Evolutionary conservation across 2,113 vertebrate species (phyloP).

Genomic region (Bos taurus): DNA sequence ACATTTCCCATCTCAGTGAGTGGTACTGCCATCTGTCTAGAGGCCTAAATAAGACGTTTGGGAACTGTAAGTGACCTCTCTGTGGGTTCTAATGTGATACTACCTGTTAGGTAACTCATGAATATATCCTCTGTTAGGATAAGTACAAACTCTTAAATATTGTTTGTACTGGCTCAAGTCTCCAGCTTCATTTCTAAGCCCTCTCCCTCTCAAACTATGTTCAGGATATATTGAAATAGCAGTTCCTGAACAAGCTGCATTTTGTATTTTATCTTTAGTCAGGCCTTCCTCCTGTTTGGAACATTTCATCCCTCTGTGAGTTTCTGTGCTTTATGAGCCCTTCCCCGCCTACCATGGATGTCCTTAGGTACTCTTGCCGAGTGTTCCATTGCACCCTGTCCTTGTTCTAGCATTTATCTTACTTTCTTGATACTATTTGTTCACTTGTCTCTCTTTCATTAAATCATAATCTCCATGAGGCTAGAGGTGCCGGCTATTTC

Average conservation of each 20-base stretch:
- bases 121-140: neutral
- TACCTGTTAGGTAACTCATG: neutral
- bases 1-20: neutral
- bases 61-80: neutral
- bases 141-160: neutral
- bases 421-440: neutral
- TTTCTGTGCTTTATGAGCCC: neutral
- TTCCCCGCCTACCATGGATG: neutral
- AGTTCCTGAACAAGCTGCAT: neutral
- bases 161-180: neutral
- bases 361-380: neutral
- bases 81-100: neutral
- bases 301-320: neutral
- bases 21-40: neutral
- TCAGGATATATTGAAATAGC: neutral
- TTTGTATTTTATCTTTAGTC: neutral
- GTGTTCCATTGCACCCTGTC: neutral
- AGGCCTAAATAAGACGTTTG: neutral
- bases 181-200: neutral
- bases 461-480: neutral
- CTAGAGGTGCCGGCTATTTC: neutral
- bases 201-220: neutral
- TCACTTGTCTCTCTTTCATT: neutral
- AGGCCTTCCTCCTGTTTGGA: neutral
- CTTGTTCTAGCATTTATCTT: neutral